Evolutionary conservation across 2,113 vertebrate species (phyloP).

Genomic region (Pycnonotus jocosus): DNA sequence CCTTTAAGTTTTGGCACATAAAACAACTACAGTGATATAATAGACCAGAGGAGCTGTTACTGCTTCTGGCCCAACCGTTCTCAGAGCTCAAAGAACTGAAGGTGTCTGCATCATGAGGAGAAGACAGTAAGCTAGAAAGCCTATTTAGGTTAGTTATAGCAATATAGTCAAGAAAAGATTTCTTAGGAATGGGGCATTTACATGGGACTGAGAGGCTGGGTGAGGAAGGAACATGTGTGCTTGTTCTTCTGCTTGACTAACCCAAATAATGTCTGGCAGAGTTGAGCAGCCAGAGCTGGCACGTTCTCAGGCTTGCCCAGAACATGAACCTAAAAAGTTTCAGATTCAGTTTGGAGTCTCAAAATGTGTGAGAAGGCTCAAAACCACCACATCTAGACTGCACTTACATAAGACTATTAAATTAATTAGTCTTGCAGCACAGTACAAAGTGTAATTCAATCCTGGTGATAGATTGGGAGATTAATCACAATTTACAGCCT

Average conservation of each 20-base stretch:
- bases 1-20: background rate
- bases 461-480: slow-evolving; percentile 10
- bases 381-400: background rate
- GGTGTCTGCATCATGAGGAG: background rate
- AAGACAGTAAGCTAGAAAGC: background rate
- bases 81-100: background rate
- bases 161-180: background rate
- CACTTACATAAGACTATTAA: slow-evolving; percentile 8
- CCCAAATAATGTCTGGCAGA: background rate
- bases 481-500: slow-evolving; percentile 42
- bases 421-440: slow-evolving; percentile 30
- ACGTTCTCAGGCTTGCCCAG: background rate
- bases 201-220: background rate
- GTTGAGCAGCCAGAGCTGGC: background rate
- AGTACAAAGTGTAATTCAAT: slow-evolving; percentile 18
- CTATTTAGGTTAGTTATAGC: background rate
- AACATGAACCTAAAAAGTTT: background rate
- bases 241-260: background rate
- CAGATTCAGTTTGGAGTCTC: background rate
- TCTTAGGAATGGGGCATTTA: background rate
- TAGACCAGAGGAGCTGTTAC: background rate
- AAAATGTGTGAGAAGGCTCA: background rate
- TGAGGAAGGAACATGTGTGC: background rate
- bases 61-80: background rate
- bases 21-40: background rate